Evolutionary conservation across 2,113 vertebrate species (phyloP).

Genomic region (Tetraodon nigroviridis): DNA sequence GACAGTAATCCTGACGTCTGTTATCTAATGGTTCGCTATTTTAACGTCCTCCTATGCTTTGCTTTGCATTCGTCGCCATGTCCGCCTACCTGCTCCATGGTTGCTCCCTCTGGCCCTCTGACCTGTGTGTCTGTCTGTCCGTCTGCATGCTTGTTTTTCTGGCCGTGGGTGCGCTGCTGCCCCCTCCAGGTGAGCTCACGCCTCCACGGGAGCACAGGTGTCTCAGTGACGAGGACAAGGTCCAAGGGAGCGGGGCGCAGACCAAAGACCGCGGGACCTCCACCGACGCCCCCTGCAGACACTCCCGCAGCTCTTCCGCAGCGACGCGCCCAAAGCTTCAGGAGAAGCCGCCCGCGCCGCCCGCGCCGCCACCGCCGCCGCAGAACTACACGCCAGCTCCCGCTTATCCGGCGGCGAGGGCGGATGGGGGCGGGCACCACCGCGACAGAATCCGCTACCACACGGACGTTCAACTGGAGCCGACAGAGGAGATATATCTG

Average conservation of each 20-base stretch:
- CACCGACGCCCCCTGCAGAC: slow-evolving; percentile 85
- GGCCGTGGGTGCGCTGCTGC: slow-evolving; percentile 12
- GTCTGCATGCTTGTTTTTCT: slow-evolving; percentile 16
- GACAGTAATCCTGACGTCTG: slow-evolving; percentile 49
- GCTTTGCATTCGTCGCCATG: slow-evolving; percentile 18
- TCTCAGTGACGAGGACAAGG: slow-evolving; percentile 90
- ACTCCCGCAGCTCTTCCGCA: slow-evolving; percentile 71
- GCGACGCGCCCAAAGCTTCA: slow-evolving; percentile 57
- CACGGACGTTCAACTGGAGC: slow-evolving; percentile 85
- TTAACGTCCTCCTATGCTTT: slow-evolving; percentile 22
- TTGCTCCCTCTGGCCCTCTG: slow-evolving; percentile 8
- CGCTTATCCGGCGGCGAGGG: slow-evolving; percentile 66
- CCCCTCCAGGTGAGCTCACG: slow-evolving; percentile 82
- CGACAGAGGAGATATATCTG: slow-evolving; percentile 96
- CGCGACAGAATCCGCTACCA: slow-evolving; percentile 89
- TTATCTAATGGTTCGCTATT: slow-evolving; percentile 55
- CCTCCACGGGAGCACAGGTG: slow-evolving; percentile 90
- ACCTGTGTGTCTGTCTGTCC: slow-evolving; percentile 9
- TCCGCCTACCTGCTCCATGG: not conserved
- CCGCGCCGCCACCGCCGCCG: slow-evolving; percentile 53
- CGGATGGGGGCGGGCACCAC: slow-evolving; percentile 68
- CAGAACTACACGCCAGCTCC: slow-evolving; percentile 68
- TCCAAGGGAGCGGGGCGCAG: slow-evolving; percentile 74
- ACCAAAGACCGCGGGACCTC: slow-evolving; percentile 95
- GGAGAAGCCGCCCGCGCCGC: slow-evolving; percentile 67